Evolutionary conservation across 2,797 vertebrate species (phyloP), one percentile per base, ranked within the genome.

Genomic region (Jordanella pulchra): DNA sequence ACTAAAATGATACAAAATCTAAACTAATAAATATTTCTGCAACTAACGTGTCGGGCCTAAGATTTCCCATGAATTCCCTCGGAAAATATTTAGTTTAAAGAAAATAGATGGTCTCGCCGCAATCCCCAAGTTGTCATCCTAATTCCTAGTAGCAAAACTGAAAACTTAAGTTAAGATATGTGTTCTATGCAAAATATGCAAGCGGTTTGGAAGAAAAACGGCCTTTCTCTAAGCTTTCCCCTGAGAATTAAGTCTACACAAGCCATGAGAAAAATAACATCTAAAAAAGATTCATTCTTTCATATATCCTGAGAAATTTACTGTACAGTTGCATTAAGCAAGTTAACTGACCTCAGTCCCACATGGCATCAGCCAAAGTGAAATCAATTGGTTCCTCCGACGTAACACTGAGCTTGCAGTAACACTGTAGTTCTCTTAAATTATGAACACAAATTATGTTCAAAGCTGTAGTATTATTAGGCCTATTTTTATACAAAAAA

Each of bases 161-260:
- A n/a, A 23, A 56, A 54, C 63, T 42, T 35, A 21, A 58, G 4
- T 60, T 60, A 5, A 69, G 42, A 47, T 2, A 32, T 0, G 25
- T 63, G 39, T 32, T 39, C 65, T 32, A 61, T 73, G 68, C 47
- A 39, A 84, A 84, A 67, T 63, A 79, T 73, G 35, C 0, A 56
- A 56, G 65, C 13, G 14, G 72, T 64, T 56, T 73, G 48, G 47
- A 15, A 75, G 44, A 69, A 28, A 68, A 63, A 56, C 5, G 30
- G 3, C 21, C 3, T 48, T 73, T 50, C 11, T 51, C 15, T 32
- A 13, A 25, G 55, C 23, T 48, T 77, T 58, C 44, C 69, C 66
- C 44, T 15, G 39, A 66, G 15, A 66, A 65, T 63, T 44, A 32
- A 66, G 3, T 58, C 11, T 76, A 28, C 5, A 66, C 17, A 30